Evolutionary conservation across 2,113 vertebrate genomes (phyloP), one percentile per base, ranked within the genome.

Genomic region (Microcebus lehilahytsara): DNA sequence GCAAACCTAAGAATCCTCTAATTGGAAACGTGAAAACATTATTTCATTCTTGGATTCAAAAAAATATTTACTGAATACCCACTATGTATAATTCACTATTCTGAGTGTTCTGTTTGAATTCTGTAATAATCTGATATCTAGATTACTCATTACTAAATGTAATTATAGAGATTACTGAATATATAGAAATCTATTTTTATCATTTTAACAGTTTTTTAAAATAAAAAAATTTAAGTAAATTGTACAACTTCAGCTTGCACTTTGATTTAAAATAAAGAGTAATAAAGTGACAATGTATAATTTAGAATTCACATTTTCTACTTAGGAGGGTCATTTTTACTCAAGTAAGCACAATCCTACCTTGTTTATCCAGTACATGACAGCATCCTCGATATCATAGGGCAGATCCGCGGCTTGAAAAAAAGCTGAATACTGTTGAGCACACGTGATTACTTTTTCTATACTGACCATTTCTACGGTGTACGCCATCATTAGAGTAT

Each of bases 301-400:
- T 11, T 56, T 23, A 84, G 14, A 34, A 71, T 25, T 92, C 37
- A 64, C 10, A 6, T 77, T 95, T 80, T 51, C 23, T 6, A 34
- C 22, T 13, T 40, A 40, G 13, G 6, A 77, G 51, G 67, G 6
- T 10, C 22, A 83, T 20, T 84, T 8, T 37, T 10, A 53, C 74
- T 22, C 53, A 42, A 74, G 37, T 69, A 37, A 78, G 46, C 58
- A n/a, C 11, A 40, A 58, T 51, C 97, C 0, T 98, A 99, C 99
- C 99, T 99, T 99, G 97, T 99, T 99, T 97, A 99, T 99, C 99
- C 99, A 99, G 98, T 99, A 99, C 98, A 99, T 99, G 95, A 99
- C 98, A 10, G 99, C 99, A 84, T 99, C 99, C 97, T 99, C 99
- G 1, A 99, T 99, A 98, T 99, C 99, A 58, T 99, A 99, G 25